phyloP scores from a whole-genome alignment of 2,113 vertebrate species.

The Lophotis ruficrista region DNA sequence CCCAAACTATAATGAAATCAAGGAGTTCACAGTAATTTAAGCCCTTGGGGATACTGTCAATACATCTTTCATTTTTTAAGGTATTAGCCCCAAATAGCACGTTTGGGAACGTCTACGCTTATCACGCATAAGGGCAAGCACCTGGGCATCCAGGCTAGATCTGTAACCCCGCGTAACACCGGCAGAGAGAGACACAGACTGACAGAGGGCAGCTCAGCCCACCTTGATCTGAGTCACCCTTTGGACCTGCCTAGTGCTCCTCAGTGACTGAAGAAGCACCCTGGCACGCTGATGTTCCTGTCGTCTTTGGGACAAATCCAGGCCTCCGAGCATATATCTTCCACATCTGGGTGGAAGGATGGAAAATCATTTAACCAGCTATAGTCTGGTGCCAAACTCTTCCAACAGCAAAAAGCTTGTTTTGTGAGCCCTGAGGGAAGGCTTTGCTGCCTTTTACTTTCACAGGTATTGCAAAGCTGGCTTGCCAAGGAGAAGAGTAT shows the following conservation, averaged over 20 bases:
- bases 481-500: neutral
- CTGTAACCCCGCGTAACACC: rapidly evolving
- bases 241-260: rapidly evolving
- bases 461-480: neutral
- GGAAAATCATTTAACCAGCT: neutral
- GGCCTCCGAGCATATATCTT: neutral
- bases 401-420: neutral
- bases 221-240: neutral
- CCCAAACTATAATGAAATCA: neutral
- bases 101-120: neutral
- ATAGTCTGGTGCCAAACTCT: neutral
- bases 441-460: neutral
- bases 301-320: neutral
- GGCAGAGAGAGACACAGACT: neutral
- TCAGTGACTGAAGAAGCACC: neutral
- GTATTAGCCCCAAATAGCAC: neutral
- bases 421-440: neutral
- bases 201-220: neutral
- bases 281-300: neutral
- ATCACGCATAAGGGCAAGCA: neutral
- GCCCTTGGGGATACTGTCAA: neutral
- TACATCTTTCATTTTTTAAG: neutral
- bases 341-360: neutral
- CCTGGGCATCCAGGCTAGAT: neutral
- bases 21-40: neutral